Conservation (phyloP, 2,113 vertebrate genomes). For the Ramphastos sulfuratus region DNA sequence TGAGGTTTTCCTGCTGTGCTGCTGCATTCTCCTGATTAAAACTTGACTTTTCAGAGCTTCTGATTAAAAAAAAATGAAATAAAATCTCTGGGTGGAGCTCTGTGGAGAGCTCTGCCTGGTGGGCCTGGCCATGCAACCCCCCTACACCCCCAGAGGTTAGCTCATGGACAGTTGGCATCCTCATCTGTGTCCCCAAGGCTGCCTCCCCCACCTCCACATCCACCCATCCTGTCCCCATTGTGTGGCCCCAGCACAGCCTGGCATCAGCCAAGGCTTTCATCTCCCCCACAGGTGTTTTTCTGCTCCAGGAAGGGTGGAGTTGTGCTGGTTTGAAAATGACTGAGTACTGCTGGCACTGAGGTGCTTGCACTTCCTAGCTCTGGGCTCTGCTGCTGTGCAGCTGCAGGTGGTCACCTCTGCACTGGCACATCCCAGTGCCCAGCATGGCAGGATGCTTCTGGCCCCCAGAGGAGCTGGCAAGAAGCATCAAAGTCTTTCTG, state of each 20-base stretch:
- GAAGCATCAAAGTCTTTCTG: background rate
- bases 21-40: conserved; percentile 13
- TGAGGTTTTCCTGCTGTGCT: conserved; percentile 48
- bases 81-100: background rate
- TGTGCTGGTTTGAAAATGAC: background rate
- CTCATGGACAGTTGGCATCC: background rate
- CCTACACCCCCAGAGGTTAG: background rate
- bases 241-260: background rate
- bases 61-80: background rate
- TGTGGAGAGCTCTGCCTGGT: background rate
- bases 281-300: background rate
- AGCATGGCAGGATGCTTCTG: background rate
- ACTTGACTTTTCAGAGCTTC: background rate
- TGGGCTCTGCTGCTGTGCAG: background rate
- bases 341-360: background rate
- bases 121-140: background rate
- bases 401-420: background rate
- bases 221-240: background rate
- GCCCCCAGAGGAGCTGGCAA: background rate
- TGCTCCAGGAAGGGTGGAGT: conserved; percentile 60
- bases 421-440: background rate
- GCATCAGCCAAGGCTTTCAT: background rate
- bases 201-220: background rate
- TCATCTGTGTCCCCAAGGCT: no score
- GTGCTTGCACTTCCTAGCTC: background rate